phyloP scores from a whole-genome alignment of 2,113 vertebrate species.

The Chlorodrepanis virens region DNA sequence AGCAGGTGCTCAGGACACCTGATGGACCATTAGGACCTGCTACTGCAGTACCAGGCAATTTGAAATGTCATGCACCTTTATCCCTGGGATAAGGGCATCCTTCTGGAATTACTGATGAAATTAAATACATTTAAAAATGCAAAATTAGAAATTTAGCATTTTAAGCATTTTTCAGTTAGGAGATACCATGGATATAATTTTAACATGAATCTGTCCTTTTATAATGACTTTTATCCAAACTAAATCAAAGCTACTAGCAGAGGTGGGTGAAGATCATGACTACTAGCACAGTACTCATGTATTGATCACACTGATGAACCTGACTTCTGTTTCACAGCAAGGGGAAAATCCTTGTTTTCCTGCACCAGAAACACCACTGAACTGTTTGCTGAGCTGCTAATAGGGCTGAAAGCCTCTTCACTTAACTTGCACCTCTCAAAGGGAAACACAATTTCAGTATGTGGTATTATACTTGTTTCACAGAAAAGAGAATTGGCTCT shows the following conservation, averaged over 20 bases:
- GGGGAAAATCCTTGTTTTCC: background rate
- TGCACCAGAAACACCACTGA: background rate
- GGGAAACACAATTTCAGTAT: background rate
- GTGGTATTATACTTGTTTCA: background rate
- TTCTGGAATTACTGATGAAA: background rate
- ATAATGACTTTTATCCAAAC: background rate
- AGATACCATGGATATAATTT: background rate
- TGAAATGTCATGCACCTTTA: background rate
- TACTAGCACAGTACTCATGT: background rate
- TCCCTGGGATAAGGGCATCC: background rate
- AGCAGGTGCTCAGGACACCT: background rate
- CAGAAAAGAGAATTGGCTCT: background rate
- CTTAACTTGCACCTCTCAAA: background rate
- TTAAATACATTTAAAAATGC: background rate
- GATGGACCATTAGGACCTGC: background rate
- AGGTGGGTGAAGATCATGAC: background rate
- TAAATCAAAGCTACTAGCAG: background rate
- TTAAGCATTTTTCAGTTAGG: background rate
- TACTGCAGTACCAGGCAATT: background rate
- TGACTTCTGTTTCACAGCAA: background rate
- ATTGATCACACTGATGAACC: background rate
- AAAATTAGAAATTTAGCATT: background rate
- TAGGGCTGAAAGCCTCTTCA: background rate
- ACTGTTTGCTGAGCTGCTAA: background rate
- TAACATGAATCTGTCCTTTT: background rate